Evolutionary conservation across 2,113 vertebrate genomes (phyloP), one percentile per base, ranked within the genome.

Genomic region (Cygnus buccinator): DNA sequence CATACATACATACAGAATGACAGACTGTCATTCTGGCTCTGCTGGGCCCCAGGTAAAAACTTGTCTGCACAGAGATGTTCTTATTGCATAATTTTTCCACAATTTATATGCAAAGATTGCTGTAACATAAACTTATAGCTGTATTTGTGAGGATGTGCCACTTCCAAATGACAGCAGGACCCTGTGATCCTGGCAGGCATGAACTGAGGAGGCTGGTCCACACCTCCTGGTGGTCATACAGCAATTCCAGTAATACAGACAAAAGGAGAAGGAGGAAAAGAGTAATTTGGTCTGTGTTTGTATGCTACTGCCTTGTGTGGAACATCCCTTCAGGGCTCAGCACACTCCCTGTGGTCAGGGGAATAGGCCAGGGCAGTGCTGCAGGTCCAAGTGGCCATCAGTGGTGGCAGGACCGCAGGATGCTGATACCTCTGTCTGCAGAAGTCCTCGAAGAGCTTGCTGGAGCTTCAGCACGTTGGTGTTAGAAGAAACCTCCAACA

Each of bases 401-500:
- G 18, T 18, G 28, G 13, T 21, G 18, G 39, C 39, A 66, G 63
- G 29, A 66, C 28, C 6, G 39, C 39, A 65, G 62, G 26, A 29
- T 29, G 52, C 22, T 41, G 37, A 43, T 39, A 65, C 62, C 10
- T 65, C 26, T 29, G 9, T 31, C 23, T 43, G 39, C 29, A 17
- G 35, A 73, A 25, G 33, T 43, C 61, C 52, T 22, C 1, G 10
- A 48, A 66, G 50, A 84, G 16, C 13, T 78, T 5, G 0, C 18
- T 57, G 61, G 35, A 71, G 8, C 28, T 82, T 31, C 65, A 88
- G 83, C 50, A 78, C n/a, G 21, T 52, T 19, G 21, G 0, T 13
- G 13, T 33, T 84, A 68, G 72, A 80, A 73, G n/a, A 57, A 4
- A 65, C 18, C 14, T 65, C 28, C 29, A 43, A 2, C 0, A 0